phyloP scores from a whole-genome alignment of 2,797 vertebrate genomes.

The Typhlichthys subterraneus region DNA sequence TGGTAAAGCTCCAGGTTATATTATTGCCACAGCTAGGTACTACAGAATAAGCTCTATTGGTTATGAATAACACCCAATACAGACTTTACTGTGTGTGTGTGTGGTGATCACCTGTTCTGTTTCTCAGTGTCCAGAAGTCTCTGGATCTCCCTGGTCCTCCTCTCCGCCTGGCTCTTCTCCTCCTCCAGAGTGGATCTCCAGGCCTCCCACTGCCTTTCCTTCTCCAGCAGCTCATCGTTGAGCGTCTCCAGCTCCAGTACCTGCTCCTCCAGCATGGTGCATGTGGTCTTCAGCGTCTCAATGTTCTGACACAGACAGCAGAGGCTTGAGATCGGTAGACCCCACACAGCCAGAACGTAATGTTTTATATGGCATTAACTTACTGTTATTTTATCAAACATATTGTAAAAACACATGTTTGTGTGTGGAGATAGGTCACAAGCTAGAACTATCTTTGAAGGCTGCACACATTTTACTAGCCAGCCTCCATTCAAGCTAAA shows the following conservation, averaged over 20 bases:
- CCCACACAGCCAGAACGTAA: no score
- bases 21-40: no score
- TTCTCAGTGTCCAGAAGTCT: constrained; percentile 96
- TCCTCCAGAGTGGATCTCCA: constrained; percentile 93
- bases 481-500: no score
- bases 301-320: constrained; percentile 83
- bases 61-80: no score
- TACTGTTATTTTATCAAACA: no score
- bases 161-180: constrained; percentile 95
- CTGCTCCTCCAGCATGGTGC: constrained; percentile 98
- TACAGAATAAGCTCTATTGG: no score
- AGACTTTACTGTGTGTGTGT: background rate
- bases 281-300: constrained; percentile 97
- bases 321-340: background rate
- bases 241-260: constrained; percentile 94
- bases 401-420: no score
- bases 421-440: no score
- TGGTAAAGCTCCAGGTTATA: no score
- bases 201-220: constrained; percentile 96
- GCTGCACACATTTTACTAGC: no score
- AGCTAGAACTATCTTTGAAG: no score
- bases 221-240: constrained; percentile 95
- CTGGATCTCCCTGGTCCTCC: constrained; percentile 90
- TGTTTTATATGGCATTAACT: no score
- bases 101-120: constrained; percentile 87